These are phyloP conservation scores for Mycalesis mineus DNA, from an alignment of 2,888 invertebrate species.

Conservation along the genomic window DNA sequence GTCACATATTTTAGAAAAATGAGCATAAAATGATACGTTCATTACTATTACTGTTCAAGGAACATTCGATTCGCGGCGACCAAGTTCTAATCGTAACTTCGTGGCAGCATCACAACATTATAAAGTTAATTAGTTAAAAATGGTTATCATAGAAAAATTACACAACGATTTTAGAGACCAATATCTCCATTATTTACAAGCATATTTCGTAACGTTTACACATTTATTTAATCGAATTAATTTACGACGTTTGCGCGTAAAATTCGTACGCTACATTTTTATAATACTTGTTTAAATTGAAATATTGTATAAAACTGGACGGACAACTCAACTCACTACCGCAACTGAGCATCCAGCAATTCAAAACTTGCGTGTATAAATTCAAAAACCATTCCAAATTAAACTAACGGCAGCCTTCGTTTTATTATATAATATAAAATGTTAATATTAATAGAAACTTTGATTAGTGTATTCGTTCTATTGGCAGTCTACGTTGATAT, in stretches of 20 bases:
- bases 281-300: slow-evolving; percentile 36
- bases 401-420: slow-evolving; percentile 61
- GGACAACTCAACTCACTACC: slow-evolving; percentile 76
- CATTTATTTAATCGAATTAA: slow-evolving; percentile 12
- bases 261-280: slow-evolving; percentile 21
- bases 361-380: slow-evolving; percentile 37
- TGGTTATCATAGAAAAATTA: slow-evolving; percentile 7
- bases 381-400: slow-evolving; percentile 43
- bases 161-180: neutral
- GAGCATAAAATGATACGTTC: neutral
- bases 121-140: slow-evolving; percentile 3
- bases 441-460: slow-evolving; percentile 61
- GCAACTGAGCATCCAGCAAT: slow-evolving; percentile 75
- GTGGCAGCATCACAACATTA: slow-evolving; percentile 1
- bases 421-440: slow-evolving; percentile 35
- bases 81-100: slow-evolving; percentile 6
- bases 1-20: neutral
- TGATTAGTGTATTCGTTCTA: slow-evolving; percentile 42
- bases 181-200: slow-evolving; percentile 12
- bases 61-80: slow-evolving; percentile 27
- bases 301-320: slow-evolving; percentile 76
- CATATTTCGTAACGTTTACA: slow-evolving; percentile 27
- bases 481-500: slow-evolving; percentile 50
- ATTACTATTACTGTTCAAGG: slow-evolving; percentile 22
- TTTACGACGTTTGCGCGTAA: slow-evolving; percentile 13